phyloP scores from a whole-genome alignment of 2,113 vertebrate species.

The Baryphthengus martii region DNA sequence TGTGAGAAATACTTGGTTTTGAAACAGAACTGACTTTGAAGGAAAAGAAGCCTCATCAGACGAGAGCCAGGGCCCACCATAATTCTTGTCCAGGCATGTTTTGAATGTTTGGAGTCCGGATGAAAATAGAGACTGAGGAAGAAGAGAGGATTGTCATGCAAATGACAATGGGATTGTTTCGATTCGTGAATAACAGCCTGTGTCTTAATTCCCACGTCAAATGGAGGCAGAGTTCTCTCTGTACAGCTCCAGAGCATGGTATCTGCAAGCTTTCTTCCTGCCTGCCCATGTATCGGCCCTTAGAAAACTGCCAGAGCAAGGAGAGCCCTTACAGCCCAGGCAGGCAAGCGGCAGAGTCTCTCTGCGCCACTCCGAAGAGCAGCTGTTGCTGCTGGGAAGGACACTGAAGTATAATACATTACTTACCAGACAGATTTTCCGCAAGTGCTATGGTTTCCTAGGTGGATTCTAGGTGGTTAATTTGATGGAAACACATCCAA shows the following conservation, averaged over 20 bases:
- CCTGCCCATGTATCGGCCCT: neutral
- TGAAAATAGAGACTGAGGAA: neutral
- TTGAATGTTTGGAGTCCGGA: neutral
- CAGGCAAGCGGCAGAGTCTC: neutral
- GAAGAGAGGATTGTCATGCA: neutral
- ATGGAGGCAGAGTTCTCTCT: neutral
- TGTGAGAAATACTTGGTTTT: neutral
- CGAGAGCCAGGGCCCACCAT: fast-evolving
- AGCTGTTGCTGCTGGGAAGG: neutral
- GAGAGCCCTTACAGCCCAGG: neutral
- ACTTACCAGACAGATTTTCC: neutral
- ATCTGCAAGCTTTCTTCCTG: neutral
- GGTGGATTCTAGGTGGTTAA: neutral
- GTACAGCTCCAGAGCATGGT: neutral
- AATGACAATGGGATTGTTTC: neutral
- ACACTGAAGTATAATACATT: neutral
- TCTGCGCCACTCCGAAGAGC: neutral
- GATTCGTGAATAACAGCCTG: neutral
- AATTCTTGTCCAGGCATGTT: neutral
- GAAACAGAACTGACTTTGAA: neutral
- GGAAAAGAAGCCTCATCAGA: neutral
- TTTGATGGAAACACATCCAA: neutral
- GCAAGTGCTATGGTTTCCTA: neutral
- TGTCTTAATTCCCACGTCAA: neutral
- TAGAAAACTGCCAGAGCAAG: neutral